These are phyloP conservation scores for Stegodyphus mimosarum DNA, from an alignment of 1,140 invertebrate species.

Conservation along the genomic window DNA sequence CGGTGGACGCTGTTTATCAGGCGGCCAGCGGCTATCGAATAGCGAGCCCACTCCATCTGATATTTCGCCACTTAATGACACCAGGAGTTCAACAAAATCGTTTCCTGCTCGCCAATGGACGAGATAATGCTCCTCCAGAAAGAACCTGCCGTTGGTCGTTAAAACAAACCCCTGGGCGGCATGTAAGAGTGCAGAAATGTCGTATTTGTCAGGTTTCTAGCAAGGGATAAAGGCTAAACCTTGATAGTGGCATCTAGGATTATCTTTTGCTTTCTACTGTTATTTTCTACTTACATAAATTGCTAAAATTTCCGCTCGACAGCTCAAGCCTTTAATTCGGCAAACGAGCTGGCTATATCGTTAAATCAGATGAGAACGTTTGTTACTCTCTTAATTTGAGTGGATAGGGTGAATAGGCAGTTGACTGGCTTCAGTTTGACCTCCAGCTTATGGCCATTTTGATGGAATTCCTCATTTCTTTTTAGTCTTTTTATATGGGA, in stretches of 20 bases:
- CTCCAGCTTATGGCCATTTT: not conserved
- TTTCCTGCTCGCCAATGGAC: constrained; percentile 38
- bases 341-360: constrained; percentile 25
- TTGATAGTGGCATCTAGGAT: not conserved
- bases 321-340: constrained; percentile 28
- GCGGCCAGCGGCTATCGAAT: constrained; percentile 22
- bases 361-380: constrained; percentile 33
- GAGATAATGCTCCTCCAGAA: constrained; percentile 27
- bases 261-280: constrained; percentile 34
- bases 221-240: constrained; percentile 25
- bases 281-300: constrained; percentile 52
- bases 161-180: constrained; percentile 12
- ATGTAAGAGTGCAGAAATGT: constrained; percentile 5
- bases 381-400: constrained; percentile 55
- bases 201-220: constrained; percentile 40
- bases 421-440: not conserved
- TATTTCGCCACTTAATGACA: constrained; percentile 49
- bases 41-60: constrained; percentile 14
- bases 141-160: constrained; percentile 25
- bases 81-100: constrained; percentile 42
- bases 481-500: not conserved
- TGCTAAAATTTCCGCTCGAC: constrained; percentile 46
- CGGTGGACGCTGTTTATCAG: constrained; percentile 40
- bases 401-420: constrained; percentile 31
- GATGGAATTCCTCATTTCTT: not conserved